phyloP scores from a whole-genome alignment of 2,113 vertebrate genomes.

The Arenaria interpres region DNA sequence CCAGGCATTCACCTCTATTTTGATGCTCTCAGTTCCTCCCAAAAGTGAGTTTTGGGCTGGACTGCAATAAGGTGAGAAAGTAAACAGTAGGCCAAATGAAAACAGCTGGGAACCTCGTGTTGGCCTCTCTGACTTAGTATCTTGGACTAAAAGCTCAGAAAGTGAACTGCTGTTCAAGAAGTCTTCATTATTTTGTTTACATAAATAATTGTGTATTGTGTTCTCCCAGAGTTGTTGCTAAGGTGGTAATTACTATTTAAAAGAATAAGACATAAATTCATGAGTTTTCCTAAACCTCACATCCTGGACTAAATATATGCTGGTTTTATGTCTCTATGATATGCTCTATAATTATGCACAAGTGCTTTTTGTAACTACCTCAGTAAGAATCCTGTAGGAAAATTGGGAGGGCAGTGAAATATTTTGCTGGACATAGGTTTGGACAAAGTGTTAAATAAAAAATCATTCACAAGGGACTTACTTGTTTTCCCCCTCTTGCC shows the following conservation, averaged over 20 bases:
- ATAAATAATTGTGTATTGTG: not conserved
- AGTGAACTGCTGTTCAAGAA: not conserved
- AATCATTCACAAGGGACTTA: not conserved
- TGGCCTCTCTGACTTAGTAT: not conserved
- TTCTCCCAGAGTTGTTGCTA: not conserved
- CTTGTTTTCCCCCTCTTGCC: not conserved
- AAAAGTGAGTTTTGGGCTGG: not conserved
- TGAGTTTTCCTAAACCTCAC: not conserved
- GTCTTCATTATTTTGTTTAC: not conserved
- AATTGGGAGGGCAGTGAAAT: not conserved
- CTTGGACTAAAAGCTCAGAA: not conserved
- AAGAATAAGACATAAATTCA: not conserved
- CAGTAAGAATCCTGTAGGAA: not conserved
- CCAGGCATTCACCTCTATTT: not conserved
- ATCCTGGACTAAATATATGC: not conserved
- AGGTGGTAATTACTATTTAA: not conserved
- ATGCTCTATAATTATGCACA: not conserved
- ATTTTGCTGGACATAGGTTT: not conserved
- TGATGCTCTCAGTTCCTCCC: not conserved
- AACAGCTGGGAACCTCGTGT: not conserved
- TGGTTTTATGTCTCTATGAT: not conserved
- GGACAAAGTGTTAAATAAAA: not conserved
- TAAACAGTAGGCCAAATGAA: not conserved
- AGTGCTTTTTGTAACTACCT: not conserved
- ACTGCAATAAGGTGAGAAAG: not conserved